Evolutionary conservation across 2,797 vertebrate genomes (phyloP).

Genomic region (Diglossa cyanea): DNA sequence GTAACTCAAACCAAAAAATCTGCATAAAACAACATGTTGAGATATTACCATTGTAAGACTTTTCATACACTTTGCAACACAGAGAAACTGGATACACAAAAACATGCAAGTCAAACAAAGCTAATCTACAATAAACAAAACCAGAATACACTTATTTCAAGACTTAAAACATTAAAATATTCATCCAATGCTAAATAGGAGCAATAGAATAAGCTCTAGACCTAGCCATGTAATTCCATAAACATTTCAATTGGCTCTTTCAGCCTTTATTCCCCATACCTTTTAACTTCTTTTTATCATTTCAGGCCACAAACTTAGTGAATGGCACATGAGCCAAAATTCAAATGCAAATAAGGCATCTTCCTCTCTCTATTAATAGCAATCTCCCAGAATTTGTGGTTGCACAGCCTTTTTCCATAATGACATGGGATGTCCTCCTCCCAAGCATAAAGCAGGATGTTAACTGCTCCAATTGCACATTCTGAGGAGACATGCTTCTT

Average conservation of each 20-base stretch:
- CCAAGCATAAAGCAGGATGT: background rate
- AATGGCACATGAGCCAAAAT: background rate
- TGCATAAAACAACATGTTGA: background rate
- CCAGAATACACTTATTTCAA: background rate
- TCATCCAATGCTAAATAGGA: background rate
- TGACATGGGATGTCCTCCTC: background rate
- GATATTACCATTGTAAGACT: background rate
- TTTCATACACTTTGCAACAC: background rate
- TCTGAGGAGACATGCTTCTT: background rate
- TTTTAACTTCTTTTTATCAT: background rate
- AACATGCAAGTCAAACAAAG: constrained; percentile 29
- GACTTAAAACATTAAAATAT: constrained; percentile 1
- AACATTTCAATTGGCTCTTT: background rate
- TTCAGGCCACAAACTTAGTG: background rate
- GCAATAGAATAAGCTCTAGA: background rate
- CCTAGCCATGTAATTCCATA: background rate
- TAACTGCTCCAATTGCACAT: background rate
- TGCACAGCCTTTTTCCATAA: background rate
- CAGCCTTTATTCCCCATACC: background rate
- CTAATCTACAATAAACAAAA: constrained; percentile 30
- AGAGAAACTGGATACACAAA: constrained; percentile 7
- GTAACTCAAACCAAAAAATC: background rate
- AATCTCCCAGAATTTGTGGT: background rate
- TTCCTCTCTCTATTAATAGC: background rate
- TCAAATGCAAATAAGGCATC: constrained; percentile 12